Evolutionary conservation across 2,888 invertebrate genomes (phyloP), one percentile per base, ranked within the genome.

Genomic region (Spisula solida): DNA sequence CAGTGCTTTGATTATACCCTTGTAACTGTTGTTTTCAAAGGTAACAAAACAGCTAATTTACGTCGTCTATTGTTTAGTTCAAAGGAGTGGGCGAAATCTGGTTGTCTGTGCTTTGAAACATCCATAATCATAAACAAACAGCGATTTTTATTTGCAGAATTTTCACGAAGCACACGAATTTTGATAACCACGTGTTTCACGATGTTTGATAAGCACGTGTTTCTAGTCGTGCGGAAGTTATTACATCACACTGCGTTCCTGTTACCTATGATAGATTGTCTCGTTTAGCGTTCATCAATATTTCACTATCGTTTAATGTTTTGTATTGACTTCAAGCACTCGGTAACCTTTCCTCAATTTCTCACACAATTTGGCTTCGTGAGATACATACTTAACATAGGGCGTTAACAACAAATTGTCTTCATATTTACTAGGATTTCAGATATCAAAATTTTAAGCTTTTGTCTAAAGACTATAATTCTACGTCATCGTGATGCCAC

Each of bases 231-330:
- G 60, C 14, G 60, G 25, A 60, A 60, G 14, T 18, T 18, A 60
- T 60, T 60, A 60, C 60, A 60, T 25, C 60, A 60, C 25, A 60
- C 60, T n/a, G 20, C 25, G 60, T n/a, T 60, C 18, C 20, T 18
- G 60, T 60, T 60, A 60, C 0, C 60, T 18, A 6, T 6, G 25
- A 60, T n/a, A 60, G 1, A 20, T n/a, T 25, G 55, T 60, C 60
- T 60, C 60, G 1, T 6, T 60, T 20, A 60, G n/a, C 60, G 60
- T 60, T 20, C 25, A 60, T 25, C 25, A 60, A 60, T 8, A n/a
- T n/a, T n/a, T 60, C 60, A 60, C 60, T 20, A 60, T 60, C 25
- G n/a, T 60, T 60, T 60, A 60, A 60, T 25, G 60, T 60, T 60
- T 60, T 25, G 4, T 6, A 60, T 25, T n/a, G 60, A 1, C 20